A percentile compares a stretch with the other conserved stretches of the same genome.
phyloP scores from a whole-genome alignment of 2,113 vertebrate genomes.

The Phoenicopterus ruber region DNA sequence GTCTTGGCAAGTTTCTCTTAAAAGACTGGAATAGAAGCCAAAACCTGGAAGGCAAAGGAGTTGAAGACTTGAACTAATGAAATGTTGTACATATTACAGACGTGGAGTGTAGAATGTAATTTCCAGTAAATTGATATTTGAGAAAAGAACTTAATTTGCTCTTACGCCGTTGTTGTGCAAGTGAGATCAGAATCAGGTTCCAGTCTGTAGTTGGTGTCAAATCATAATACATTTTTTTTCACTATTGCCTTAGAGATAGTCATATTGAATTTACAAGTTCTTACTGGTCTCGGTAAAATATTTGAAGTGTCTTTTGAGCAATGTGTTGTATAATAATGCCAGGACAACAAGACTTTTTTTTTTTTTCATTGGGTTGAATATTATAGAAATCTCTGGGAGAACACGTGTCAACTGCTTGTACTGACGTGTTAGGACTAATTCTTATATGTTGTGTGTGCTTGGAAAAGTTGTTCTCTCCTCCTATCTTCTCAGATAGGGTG shows the following conservation, averaged over 20 bases:
- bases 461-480: conserved; percentile 29
- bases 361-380: not conserved
- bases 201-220: not conserved
- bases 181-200: not conserved
- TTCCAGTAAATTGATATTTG: not conserved
- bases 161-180: not conserved
- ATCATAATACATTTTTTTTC: not conserved
- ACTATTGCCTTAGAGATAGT: not conserved
- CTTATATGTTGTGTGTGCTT: not conserved
- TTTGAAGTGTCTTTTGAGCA: not conserved
- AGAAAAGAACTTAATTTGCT: not conserved
- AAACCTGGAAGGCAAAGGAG: not conserved
- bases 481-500: not conserved
- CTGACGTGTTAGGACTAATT: not conserved
- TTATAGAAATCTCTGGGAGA: not conserved
- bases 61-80: not conserved
- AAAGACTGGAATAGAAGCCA: not conserved
- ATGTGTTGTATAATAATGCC: not conserved
- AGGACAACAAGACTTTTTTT: not conserved
- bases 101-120: not conserved
- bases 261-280: not conserved
- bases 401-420: not conserved
- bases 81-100: not conserved
- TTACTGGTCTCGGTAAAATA: not conserved
- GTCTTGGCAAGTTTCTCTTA: not conserved